Percentiles rank a stretch among this genome's conserved stretches.
These are phyloP conservation scores for Vultur gryphus DNA, from an alignment of 2,797 vertebrate species.

Conservation along the genomic window DNA sequence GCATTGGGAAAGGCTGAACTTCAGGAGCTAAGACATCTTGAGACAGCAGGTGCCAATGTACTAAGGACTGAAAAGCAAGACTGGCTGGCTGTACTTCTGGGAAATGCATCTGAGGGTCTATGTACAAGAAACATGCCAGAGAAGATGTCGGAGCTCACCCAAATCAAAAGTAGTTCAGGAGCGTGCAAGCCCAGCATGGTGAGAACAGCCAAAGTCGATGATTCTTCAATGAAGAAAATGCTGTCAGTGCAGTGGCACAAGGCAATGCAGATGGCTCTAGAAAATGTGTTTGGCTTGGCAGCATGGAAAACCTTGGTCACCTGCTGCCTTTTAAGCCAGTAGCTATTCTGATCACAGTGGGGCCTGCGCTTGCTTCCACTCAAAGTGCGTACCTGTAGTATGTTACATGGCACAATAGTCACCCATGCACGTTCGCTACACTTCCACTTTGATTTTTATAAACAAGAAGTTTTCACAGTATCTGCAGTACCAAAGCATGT, in stretches of 20 bases:
- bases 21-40: not conserved
- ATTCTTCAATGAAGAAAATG: not conserved
- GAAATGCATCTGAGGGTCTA: not conserved
- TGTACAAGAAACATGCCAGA: not conserved
- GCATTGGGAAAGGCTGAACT: not conserved
- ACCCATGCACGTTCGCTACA: not conserved
- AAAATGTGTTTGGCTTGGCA: not conserved
- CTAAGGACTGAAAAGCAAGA: not conserved
- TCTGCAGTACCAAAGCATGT: not conserved
- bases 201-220: not conserved
- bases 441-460: not conserved
- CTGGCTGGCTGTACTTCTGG: not conserved
- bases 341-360: not conserved
- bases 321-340: not conserved
- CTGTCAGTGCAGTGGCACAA: not conserved
- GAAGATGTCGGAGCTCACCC: not conserved
- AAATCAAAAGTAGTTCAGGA: not conserved
- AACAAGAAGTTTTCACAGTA: not conserved
- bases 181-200: not conserved
- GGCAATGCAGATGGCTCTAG: not conserved
- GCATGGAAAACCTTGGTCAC: not conserved
- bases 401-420: not conserved
- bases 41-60: not conserved
- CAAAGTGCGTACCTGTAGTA: not conserved
- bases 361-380: fast-evolving